These are phyloP conservation scores for Momotus momota DNA, from an alignment of 2,797 vertebrate species.

Conservation along the genomic window DNA sequence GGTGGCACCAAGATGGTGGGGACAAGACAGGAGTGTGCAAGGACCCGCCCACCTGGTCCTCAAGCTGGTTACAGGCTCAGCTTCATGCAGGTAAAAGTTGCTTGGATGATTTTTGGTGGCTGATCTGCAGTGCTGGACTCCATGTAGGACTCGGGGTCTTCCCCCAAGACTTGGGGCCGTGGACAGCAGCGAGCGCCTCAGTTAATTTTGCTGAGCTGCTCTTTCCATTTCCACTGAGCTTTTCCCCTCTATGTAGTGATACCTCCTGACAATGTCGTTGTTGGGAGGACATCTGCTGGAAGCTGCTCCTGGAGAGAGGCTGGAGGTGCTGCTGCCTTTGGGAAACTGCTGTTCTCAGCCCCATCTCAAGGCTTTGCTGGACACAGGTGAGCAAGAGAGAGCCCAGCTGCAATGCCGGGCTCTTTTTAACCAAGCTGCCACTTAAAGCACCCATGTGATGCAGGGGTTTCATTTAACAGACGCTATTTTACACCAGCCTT, in stretches of 20 bases:
- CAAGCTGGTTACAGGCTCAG: no score
- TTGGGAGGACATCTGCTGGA: neutral
- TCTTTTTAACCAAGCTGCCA: no score
- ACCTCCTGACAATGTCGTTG: accelerated
- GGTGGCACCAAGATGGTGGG: no score
- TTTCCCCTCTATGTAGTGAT: accelerated
- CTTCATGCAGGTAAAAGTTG: no score
- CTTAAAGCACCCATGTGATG: accelerated
- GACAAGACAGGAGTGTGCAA: no score
- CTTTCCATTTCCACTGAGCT: neutral
- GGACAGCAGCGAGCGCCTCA: neutral
- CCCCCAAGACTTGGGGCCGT: neutral
- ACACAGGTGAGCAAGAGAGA: neutral
- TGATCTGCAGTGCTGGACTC: no score
- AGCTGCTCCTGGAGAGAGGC: neutral
- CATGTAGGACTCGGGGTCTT: accelerated
- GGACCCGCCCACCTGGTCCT: no score
- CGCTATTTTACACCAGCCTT: accelerated
- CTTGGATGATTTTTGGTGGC: no score
- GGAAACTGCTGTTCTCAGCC: neutral
- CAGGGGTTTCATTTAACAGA: neutral
- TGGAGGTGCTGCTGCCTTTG: accelerated
- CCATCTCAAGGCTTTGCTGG: neutral
- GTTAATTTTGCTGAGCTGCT: neutral
- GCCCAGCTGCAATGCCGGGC: neutral